Conservation (phyloP, 2,113 vertebrate genomes). For the Ceuthmochares aereus region DNA sequence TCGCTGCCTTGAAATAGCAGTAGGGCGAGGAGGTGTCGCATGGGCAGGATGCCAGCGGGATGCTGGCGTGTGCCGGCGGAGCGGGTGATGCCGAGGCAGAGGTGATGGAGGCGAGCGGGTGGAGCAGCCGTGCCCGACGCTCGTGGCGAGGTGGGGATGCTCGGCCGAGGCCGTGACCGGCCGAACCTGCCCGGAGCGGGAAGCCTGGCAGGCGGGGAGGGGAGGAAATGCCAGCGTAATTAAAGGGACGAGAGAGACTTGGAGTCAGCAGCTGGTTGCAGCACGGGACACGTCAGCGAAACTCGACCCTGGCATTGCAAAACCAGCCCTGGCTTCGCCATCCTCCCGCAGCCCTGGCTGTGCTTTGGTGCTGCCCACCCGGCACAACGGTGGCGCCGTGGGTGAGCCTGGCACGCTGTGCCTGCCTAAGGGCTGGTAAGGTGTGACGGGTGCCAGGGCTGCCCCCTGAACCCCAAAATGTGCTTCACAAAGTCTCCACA, state of each 20-base stretch:
- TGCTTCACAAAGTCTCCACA: rapidly evolving
- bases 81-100: neutral
- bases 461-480: neutral
- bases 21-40: neutral
- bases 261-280: conserved; percentile 53
- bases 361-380: neutral
- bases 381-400: rapidly evolving
- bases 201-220: conserved; percentile 43
- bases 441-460: rapidly evolving
- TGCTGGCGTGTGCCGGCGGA: neutral
- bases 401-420: rapidly evolving
- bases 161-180: neutral
- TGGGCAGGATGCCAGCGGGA: neutral
- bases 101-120: neutral
- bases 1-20: neutral
- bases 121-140: neutral
- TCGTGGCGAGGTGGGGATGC: neutral
- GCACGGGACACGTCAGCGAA: conserved; percentile 77
- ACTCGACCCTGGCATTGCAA: conserved; percentile 74
- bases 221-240: conserved; percentile 65
- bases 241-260: conserved; percentile 53
- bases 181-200: conserved; percentile 7
- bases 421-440: rapidly evolving
- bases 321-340: conserved; percentile 15
- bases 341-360: conserved; percentile 12